A percentile compares a stretch with the other conserved stretches of the same genome.
Conservation (phyloP, 2,888 invertebrate species). For the Chrysolina haemoptera region DNA sequence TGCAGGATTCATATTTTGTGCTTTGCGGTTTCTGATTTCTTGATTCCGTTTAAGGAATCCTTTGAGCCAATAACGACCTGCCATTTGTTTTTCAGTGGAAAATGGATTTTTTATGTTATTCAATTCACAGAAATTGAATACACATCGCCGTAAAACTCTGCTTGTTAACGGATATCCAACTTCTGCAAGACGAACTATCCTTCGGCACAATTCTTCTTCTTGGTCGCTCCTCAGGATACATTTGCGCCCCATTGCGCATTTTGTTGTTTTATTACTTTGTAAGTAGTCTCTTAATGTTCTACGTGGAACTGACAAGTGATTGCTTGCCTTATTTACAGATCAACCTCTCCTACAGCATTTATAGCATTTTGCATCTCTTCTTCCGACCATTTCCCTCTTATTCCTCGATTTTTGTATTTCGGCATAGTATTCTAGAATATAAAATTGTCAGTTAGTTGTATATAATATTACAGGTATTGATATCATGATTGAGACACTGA, state of each 20-base stretch:
- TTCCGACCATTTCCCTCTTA: neutral
- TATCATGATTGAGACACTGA: no score
- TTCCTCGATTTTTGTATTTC: neutral
- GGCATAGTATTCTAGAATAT: no score
- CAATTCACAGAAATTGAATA: neutral
- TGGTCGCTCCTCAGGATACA: no score
- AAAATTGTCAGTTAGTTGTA: no score
- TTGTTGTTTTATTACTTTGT: neutral
- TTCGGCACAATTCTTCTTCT: no score
- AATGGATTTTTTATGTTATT: constrained; percentile 4
- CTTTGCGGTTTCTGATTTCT: constrained; percentile 39
- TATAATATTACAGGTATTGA: no score
- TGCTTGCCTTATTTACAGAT: neutral
- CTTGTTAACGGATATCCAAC: constrained; percentile 3
- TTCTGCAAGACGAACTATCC: no score
- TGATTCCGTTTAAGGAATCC: constrained; percentile 19
- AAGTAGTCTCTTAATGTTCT: neutral
- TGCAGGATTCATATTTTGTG: constrained; percentile 55
- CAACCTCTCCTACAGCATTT: neutral
- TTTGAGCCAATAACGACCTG: constrained; percentile 23
- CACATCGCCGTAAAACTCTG: neutral
- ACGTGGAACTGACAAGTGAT: neutral
- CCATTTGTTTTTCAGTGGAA: neutral
- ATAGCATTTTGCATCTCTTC: neutral
- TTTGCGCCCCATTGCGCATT: neutral